Evolutionary conservation across 2,113 vertebrate genomes (phyloP).

Genomic region (Ahaetulla prasina): DNA sequence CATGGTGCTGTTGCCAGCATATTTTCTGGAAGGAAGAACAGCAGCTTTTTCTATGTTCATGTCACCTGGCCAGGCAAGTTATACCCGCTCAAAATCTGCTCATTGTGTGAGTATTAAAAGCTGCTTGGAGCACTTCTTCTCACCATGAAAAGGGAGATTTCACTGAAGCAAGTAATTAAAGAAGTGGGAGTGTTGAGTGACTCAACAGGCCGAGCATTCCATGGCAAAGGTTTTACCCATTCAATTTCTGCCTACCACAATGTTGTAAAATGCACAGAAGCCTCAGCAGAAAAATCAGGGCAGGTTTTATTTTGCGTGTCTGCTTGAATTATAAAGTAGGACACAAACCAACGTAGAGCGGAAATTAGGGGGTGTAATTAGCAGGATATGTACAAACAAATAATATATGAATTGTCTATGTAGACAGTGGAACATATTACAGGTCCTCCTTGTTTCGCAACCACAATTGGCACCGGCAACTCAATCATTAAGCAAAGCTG

Average conservation of each 20-base stretch:
- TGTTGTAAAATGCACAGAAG: neutral
- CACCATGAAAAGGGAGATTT: neutral
- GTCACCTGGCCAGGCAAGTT: neutral
- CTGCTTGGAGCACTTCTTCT: neutral
- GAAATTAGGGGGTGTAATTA: neutral
- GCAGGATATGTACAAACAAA: neutral
- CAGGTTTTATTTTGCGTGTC: neutral
- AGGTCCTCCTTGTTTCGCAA: neutral
- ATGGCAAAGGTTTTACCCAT: neutral
- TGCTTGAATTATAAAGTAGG: neutral
- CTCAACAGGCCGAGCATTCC: neutral
- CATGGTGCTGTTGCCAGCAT: neutral
- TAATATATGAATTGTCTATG: neutral
- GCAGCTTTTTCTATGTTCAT: neutral
- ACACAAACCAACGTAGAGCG: too few species aligned
- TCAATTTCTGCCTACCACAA: neutral
- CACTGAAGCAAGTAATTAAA: neutral
- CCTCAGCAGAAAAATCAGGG: neutral
- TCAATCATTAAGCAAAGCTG: neutral
- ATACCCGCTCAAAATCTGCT: neutral
- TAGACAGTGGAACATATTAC: neutral
- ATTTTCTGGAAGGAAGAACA: neutral
- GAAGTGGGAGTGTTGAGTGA: neutral
- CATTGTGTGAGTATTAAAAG: neutral
- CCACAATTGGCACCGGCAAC: neutral